A percentile compares a stretch with the other conserved stretches of the same genome.
These are phyloP conservation scores for Diadegma fenestrale DNA, from an alignment of 2,888 invertebrate genomes.

Conservation along the genomic window DNA sequence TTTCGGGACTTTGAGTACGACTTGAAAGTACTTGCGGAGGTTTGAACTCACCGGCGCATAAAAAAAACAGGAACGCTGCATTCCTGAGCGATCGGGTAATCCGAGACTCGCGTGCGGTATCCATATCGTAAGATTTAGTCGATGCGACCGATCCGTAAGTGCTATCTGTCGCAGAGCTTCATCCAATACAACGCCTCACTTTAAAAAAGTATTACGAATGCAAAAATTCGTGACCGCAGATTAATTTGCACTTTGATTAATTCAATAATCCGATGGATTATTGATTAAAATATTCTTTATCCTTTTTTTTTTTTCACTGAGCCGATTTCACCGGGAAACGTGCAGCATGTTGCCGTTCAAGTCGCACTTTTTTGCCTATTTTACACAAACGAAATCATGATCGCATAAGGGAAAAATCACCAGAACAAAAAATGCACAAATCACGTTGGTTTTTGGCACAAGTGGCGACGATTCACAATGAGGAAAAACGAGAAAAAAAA, in stretches of 20 bases:
- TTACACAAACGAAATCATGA: conserved; percentile 23
- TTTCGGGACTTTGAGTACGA: background rate
- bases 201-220: background rate
- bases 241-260: conserved; percentile 1
- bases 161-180: conserved; percentile 47
- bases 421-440: conserved; percentile 15
- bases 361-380: conserved; percentile 7
- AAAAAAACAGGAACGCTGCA: conserved; percentile 57
- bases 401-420: background rate
- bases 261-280: background rate
- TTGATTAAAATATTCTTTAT: conserved; percentile 11
- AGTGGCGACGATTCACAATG: conserved; percentile 1
- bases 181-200: conserved; percentile 47
- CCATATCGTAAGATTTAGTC: conserved; percentile 66
- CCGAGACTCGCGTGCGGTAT: conserved; percentile 68
- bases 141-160: conserved; percentile 37
- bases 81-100: conserved; percentile 68
- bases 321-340: background rate
- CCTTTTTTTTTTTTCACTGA: background rate
- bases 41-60: conserved; percentile 69
- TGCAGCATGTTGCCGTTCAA: background rate
- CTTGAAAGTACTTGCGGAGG: background rate
- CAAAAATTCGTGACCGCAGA: conserved; percentile 19
- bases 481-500: too few relatives aligned
- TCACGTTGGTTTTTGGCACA: conserved; percentile 30